A percentile compares a stretch with the other conserved stretches of the same genome.
phyloP scores from a whole-genome alignment of 1,140 invertebrate species.

The Pogonognathellus flavescens region DNA sequence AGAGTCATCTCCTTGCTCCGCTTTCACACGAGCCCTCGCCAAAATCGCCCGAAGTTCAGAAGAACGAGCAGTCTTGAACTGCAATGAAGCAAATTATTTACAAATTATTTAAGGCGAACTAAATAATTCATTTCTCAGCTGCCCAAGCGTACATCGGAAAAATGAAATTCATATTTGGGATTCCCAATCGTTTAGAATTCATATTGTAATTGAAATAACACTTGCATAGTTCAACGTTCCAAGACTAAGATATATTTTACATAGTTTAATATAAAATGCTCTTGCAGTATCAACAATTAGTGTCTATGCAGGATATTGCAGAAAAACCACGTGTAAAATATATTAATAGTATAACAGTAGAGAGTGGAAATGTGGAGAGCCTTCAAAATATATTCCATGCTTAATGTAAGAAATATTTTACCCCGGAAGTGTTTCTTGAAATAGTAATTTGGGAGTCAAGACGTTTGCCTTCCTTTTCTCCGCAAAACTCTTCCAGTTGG shows the following conservation, averaged over 20 bases:
- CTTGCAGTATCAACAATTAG: too few species aligned
- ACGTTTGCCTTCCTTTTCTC: slow-evolving; percentile 78
- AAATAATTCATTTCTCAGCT: not conserved
- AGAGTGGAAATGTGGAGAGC: not conserved
- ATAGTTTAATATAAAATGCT: too few species aligned
- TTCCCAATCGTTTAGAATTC: not conserved
- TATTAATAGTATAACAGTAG: too few species aligned
- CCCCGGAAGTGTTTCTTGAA: slow-evolving; percentile 82
- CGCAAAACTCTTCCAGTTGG: slow-evolving; percentile 80
- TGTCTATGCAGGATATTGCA: slow-evolving; percentile 11
- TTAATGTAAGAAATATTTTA: slow-evolving; percentile 70
- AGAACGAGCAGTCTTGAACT: slow-evolving; percentile 79
- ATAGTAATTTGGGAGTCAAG: slow-evolving; percentile 82
- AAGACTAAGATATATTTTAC: too few species aligned
- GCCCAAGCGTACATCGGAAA: not conserved
- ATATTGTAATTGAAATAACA: too few species aligned
- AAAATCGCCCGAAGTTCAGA: slow-evolving; percentile 79
- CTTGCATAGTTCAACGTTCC: too few species aligned
- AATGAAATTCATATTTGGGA: not conserved
- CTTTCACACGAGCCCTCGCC: slow-evolving; percentile 74
- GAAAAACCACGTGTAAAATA: not conserved
- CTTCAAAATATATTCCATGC: not conserved
- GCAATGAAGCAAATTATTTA: too few species aligned
- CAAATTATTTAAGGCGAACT: slow-evolving; percentile 64
- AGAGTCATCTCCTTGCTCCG: slow-evolving; percentile 60